Conservation (phyloP, 2,888 invertebrate genomes). For the Deroplatys truncata region DNA sequence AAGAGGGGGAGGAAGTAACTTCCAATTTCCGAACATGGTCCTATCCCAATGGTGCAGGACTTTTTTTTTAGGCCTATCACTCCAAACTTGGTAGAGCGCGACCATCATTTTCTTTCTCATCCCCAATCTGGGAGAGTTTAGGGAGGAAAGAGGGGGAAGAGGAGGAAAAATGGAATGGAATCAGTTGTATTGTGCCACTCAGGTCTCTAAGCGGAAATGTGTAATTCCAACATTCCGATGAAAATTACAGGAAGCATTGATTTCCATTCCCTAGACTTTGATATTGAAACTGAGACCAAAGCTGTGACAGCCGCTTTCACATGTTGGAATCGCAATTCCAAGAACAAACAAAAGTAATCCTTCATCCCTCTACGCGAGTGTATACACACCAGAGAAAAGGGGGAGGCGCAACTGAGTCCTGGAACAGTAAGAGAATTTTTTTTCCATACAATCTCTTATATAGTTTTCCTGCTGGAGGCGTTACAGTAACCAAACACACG, state of each 20-base stretch:
- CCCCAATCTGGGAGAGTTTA: not conserved
- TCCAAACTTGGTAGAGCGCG: not conserved
- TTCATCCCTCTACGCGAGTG: not conserved
- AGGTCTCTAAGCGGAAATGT: not conserved
- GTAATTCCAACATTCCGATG: constrained; percentile 22
- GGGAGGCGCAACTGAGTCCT: not conserved
- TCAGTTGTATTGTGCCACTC: not conserved
- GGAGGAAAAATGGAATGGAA: not conserved
- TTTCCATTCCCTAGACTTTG: constrained; percentile 8
- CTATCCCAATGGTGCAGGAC: not conserved
- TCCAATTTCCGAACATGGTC: not conserved
- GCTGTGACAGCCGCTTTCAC: not conserved
- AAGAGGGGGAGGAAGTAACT: not conserved
- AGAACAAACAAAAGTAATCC: constrained; percentile 30
- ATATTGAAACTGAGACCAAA: constrained; percentile 21
- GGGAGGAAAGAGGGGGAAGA: not conserved
- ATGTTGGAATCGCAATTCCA: constrained; percentile 25
- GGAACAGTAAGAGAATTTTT: not conserved
- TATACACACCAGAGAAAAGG: not conserved
- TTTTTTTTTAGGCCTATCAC: not conserved
- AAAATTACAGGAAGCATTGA: constrained; percentile 20
- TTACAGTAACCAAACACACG: not conserved
- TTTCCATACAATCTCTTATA: not conserved
- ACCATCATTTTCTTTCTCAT: not conserved
- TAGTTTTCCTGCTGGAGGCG: not conserved